Evolutionary conservation across 2,113 vertebrate species (phyloP), one percentile per base, ranked within the genome.

Genomic region (Myodes glareolus): DNA sequence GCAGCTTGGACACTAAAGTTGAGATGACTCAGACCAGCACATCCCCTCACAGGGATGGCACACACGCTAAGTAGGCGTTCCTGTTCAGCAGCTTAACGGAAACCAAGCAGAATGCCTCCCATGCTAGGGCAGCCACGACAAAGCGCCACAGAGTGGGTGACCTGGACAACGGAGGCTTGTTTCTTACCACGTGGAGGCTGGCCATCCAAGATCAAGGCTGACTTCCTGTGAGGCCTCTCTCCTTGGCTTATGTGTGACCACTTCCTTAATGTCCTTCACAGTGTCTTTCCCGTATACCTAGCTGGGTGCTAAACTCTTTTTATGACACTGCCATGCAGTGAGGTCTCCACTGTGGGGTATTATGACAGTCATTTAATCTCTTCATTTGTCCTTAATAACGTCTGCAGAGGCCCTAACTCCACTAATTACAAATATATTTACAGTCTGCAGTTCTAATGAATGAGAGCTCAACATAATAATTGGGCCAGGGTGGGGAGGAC

Each of bases 61-160:
- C 1, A 1, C 80, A 47, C 25, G 63, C 82, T 88, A 19, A 33
- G 16, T 13, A 61, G 86, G 36, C 9, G 9, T 31, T 33, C 63
- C 0, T 29, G 42, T 11, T 75, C 73, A 39, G 13, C 19, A 70
- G 13, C 27, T 85, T 76, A 23, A 12, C 14, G 42, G 25, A 3
- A 42, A 36, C 73, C 55, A 19, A 8, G 81, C 33, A 2, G 31
- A 25, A 25, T 55, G 19, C 19, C 17, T 67, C 5, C 12, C 65
- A 25, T 77, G 27, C n/a, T 17, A 23, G 2, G 9, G 42, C 42
- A 47, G 42, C 55, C n/a, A 0, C 27, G 55, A 52, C 4, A 12
- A 31, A n/a, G n/a, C 4, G 23, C 29, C n/a, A 9, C 78, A 39
- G 67, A 33, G 23, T 5, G 2, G 0, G 10, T 2, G 17, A 6